These are phyloP conservation scores for Phoronis australis DNA, from an alignment of 2,888 invertebrate genomes.

Conservation along the genomic window DNA sequence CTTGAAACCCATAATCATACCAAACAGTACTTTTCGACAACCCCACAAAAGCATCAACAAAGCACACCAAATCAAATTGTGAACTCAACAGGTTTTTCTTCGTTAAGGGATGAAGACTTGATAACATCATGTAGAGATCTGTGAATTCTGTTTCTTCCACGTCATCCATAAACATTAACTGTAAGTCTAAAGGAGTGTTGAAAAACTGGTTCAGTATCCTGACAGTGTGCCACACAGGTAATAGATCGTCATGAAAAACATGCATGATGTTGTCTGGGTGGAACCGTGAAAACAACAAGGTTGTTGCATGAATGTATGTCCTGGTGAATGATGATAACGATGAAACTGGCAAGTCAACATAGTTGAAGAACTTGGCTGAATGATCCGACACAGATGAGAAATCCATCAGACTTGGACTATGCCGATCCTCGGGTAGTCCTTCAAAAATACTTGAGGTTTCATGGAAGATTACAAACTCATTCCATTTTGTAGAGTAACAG, in stretches of 20 bases:
- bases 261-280: conserved; percentile 59
- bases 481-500: conserved; percentile 45
- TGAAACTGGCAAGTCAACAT: conserved; percentile 39
- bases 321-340: conserved; percentile 20
- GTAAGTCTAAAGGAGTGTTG: conserved; percentile 14
- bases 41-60: conserved; percentile 50
- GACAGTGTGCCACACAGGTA: conserved; percentile 52
- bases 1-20: conserved; percentile 57
- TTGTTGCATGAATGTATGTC: conserved; percentile 20
- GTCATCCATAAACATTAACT: conserved; percentile 45
- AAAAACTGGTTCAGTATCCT: conserved; percentile 22
- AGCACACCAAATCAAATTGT: conserved; percentile 43
- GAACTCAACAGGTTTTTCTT: conserved; percentile 17
- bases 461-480: conserved; percentile 51
- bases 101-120: conserved; percentile 26
- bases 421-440: conserved; percentile 31
- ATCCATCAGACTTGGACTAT: conserved; percentile 37
- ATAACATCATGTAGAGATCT: conserved; percentile 47
- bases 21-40: conserved; percentile 49
- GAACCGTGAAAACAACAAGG: conserved; percentile 52
- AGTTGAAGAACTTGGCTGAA: conserved; percentile 41
- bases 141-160: conserved; percentile 32
- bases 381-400: conserved; percentile 52
- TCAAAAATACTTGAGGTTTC: conserved; percentile 34
- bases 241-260: conserved; percentile 57